Evolutionary conservation across 2,113 vertebrate species (phyloP), one percentile per base, ranked within the genome.

Genomic region (Australoheros scitulus): DNA sequence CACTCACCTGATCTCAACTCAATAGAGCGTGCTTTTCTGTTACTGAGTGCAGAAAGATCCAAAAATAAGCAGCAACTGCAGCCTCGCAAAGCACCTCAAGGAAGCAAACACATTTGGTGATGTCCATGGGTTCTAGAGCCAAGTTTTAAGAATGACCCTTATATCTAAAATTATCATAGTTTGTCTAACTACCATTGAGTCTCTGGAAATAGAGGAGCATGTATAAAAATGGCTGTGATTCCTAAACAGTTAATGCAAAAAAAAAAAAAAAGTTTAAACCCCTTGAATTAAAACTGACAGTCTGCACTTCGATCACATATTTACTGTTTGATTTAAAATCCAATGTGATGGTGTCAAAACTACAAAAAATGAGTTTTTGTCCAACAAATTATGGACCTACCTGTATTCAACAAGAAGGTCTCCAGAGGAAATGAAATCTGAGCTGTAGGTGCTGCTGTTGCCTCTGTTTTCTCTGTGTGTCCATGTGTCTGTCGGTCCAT

Each of bases 401-500:
- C 65, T 50, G 43, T 52, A 52, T 52, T 52, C 11, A 18, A 72
- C 65, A 72, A 72, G 65, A 13, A 14, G 3, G 50, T 72, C 65
- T n/a, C 43, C 43, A 52, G 50, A 72, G 47, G 55, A 29, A 60
- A 56, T 63, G 6, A 83, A 77, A 81, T 58, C 15, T 2, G 76
- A 81, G 47, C 17, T 72, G 26, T 72, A 52, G 47, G 10, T 52
- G 43, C 43, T 72, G 65, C 72, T 79, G 64, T 79, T 79, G 65
- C 38, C 36, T 82, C 34, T 61, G 52, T 77, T 75, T 76, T 56
- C 11, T 68, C n/a, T 77, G 57, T 63, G 34, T 75, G 72, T 56
- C 11, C 65, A 18, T 75, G 57, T 74, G 63, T 70, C 24, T 58
- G 20, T 61, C 38, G 65, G 55, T 36, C 1, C 3, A 9, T 7